Evolutionary conservation across 2,888 invertebrate species (phyloP).

Genomic region (Dynastes tityus): DNA sequence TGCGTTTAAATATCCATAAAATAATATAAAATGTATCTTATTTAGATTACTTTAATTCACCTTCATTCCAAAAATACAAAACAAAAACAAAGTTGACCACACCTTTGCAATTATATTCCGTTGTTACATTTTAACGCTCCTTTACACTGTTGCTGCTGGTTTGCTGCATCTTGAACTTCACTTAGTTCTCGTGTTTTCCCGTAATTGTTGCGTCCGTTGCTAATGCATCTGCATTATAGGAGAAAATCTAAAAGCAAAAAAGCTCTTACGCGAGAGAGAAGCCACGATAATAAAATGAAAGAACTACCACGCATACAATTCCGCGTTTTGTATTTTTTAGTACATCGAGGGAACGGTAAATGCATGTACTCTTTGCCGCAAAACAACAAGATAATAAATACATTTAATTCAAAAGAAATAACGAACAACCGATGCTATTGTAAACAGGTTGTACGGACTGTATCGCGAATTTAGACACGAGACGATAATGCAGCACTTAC

Average conservation of each 20-base stretch:
- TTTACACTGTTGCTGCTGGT: not conserved
- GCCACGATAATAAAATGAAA: constrained; percentile 34
- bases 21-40: not conserved
- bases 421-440: constrained; percentile 49
- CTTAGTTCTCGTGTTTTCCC: not conserved
- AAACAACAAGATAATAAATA: constrained; percentile 48
- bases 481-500: constrained; percentile 52
- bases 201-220: constrained; percentile 19
- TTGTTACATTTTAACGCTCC: not conserved
- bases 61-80: not conserved
- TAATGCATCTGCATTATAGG: constrained; percentile 16
- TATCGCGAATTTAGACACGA: constrained; percentile 54
- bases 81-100: not conserved
- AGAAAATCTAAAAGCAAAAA: constrained; percentile 4
- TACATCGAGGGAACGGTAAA: constrained; percentile 38
- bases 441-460: constrained; percentile 52
- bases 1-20: no score
- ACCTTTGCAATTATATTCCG: no score
- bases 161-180: not conserved
- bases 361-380: constrained; percentile 43
- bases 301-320: constrained; percentile 38
- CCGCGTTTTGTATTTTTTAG: constrained; percentile 34
- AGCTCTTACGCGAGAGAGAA: constrained; percentile 6
- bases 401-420: constrained; percentile 49
- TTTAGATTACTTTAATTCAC: not conserved